Percentiles rank a stretch among this genome's conserved stretches.
phyloP scores from a whole-genome alignment of 2,113 vertebrate species.

The Hippopotamus amphibius region DNA sequence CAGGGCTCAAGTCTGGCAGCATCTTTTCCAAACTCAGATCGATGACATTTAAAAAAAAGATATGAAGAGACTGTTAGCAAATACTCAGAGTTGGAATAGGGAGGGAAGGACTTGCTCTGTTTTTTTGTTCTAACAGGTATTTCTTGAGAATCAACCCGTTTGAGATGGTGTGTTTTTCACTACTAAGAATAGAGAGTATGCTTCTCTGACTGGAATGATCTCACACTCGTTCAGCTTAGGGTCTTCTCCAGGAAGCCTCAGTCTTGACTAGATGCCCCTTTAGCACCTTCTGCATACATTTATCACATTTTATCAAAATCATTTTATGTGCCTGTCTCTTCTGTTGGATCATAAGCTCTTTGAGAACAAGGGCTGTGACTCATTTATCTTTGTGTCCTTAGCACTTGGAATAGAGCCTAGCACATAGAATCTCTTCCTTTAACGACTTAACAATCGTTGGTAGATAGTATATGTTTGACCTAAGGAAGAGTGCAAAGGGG shows the following conservation, averaged over 20 bases:
- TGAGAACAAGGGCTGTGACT: background rate
- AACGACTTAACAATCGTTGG: background rate
- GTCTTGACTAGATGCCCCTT: background rate
- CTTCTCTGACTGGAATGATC: background rate
- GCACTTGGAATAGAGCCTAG: background rate
- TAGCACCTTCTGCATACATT: background rate
- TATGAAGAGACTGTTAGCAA: background rate
- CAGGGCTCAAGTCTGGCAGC: background rate
- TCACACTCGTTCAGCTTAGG: background rate
- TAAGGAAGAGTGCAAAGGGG: background rate
- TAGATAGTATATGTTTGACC: background rate
- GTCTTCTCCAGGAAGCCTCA: background rate
- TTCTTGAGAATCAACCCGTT: background rate
- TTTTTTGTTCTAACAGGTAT: background rate
- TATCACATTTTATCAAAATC: background rate
- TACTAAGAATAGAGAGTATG: background rate
- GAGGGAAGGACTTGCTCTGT: background rate
- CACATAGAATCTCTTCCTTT: background rate
- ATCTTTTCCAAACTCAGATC: background rate
- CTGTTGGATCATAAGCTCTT: background rate
- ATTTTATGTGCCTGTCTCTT: background rate
- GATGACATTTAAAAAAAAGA: background rate
- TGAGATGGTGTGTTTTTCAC: background rate
- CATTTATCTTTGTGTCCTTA: background rate
- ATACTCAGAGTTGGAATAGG: background rate